Base-by-base conservation (phyloP, 2,888 invertebrate species). In the Andrena flavipes region DNA sequence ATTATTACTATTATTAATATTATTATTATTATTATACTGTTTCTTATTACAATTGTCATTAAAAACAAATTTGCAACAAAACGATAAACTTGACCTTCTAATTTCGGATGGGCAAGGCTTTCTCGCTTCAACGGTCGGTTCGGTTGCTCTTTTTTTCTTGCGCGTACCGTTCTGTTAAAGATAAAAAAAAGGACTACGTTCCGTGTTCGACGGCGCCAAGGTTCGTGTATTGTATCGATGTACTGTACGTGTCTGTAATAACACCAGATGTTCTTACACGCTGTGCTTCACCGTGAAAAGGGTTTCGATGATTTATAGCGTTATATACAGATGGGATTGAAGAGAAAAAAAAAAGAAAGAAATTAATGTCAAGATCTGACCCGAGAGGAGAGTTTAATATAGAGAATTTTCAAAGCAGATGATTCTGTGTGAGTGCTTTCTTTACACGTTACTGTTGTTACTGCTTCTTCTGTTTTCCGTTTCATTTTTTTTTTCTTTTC, bases 1-100 rank as follows among this genome's bases (percentile, higher is more conserved):
- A 91, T 88, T 88, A 89, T 87, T 85, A 91, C 88, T 89, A 91
- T 70, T 90, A 91, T 82, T 84, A 92, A 87, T 89, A 91, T 74
- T 90, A 91, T 85, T 84, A 92, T 90, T 92, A 93, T 93, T 93
- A 92, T 93, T 93, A 92, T 93, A 93, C 91, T 90, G 92, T 93
- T 93, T 93, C 91, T 92, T 92, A 93, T 93, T 93, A 93, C 92
- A 93, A 42, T 93, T 93, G 91, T 93, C 91, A 93, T 93, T 93
- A 93, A 93, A 93, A 93, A 92, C 90, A 90, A 92, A 91, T 88
- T 89, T 88, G 89, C 89, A 88, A 89, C 74, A 89, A 87, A 88
- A 85, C 87, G 76, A 72, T 83, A 72, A 42, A 42, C 42, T 13
- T 85, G 85, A 86, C 82, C 86, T 89, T 73, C 77, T 87, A 87